Evolutionary conservation across 2,888 invertebrate genomes (phyloP).

Genomic region (Drosophila paranaensis): DNA sequence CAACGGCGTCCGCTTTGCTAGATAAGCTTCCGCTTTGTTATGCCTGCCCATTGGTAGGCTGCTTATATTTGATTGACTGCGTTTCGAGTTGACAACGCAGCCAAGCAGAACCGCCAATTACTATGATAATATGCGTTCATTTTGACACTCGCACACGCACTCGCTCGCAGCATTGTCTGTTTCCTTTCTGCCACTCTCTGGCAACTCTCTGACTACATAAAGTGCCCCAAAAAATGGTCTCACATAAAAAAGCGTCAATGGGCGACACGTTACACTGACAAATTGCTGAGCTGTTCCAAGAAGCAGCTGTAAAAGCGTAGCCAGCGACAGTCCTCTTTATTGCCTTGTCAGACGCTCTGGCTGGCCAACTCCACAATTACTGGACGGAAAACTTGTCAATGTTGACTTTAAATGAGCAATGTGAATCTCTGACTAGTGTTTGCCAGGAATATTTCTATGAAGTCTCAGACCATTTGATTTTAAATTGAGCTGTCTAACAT

Average conservation of each 20-base stretch:
- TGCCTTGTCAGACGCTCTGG: constrained; percentile 22
- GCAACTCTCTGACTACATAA: constrained; percentile 27
- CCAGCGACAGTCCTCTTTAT: constrained; percentile 31
- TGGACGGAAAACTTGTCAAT: neutral
- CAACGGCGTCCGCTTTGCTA: constrained; percentile 26
- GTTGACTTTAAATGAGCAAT: constrained; percentile 1
- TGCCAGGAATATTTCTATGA: no score
- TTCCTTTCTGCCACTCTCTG: constrained; percentile 53
- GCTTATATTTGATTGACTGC: constrained; percentile 78
- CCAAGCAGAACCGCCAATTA: constrained; percentile 57
- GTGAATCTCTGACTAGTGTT: neutral
- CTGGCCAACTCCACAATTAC: neutral
- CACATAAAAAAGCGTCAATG: constrained; percentile 55
- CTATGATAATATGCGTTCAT: constrained; percentile 55
- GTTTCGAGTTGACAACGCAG: constrained; percentile 49
- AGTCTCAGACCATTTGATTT: neutral
- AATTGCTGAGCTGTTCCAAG: constrained; percentile 56
- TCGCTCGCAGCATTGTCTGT: constrained; percentile 47
- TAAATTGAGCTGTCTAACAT: no score
- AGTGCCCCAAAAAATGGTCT: constrained; percentile 22
- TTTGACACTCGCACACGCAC: constrained; percentile 36
- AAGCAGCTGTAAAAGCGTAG: constrained; percentile 13
- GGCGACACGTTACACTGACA: constrained; percentile 73
- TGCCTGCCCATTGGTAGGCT: constrained; percentile 50
- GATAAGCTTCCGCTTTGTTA: constrained; percentile 77